Evolutionary conservation across 35 echinoderm and acorn worm species (phyloP), one percentile per base, ranked within the genome.

Genomic region (Lytechinus variegatus): DNA sequence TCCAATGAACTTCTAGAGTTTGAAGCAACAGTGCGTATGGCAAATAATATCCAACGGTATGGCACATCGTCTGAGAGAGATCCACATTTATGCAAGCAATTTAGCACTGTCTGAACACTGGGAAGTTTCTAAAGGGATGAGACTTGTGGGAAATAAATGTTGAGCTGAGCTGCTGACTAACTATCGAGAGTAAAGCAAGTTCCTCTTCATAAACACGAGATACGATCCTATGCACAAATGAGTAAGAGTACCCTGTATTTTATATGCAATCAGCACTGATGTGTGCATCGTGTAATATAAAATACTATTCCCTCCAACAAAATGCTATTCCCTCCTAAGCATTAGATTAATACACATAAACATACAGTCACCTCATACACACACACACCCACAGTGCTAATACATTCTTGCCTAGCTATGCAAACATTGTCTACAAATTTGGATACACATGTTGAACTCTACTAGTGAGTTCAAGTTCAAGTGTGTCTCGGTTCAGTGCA

Each of bases 381-480:
- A 71, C 14, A 71, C 66, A 79, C 66, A 79, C 66, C 66, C 66
- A 79, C 66, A 24, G 66, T 79, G 66, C 66, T 79, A 79, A 79
- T 79, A 79, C 66, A 79, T 79, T 79, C 66, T 79, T 79, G 66
- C 66, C 66, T 79, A 44, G 33, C 33, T 44, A 79, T 79, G 19
- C 66, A 79, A 79, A 79, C 66, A 79, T 79, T 79, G 66, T 79
- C 66, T 79, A 79, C 12, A 79, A 79, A 79, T 24, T 79, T n/a
- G 66, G 66, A 79, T 79, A 79, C 66, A 79, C 66, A 79, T 79
- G 19, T 79, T 79, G 66, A 79, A 79, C 66, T 79, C 66, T 79
- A 19, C 1, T 16, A 11, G 19, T 79, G 21, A 79, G 66, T 79
- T 79, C 66, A 79, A 79, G 66, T 79, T 79, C 66, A 24, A 7